Base-by-base conservation (phyloP, 2,888 invertebrate genomes). In the Chymomyza amoena region DNA sequence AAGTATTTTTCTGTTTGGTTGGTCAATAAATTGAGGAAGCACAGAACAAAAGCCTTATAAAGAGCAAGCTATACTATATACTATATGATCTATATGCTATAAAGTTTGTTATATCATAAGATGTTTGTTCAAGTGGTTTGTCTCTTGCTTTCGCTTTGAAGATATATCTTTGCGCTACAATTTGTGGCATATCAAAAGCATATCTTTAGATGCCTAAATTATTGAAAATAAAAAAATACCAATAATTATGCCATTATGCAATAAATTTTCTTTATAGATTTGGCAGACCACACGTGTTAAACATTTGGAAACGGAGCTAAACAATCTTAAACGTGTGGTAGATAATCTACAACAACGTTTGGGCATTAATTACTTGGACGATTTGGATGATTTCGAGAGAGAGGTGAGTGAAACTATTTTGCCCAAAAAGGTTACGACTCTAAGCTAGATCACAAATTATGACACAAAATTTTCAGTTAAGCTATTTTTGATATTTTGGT, bases 331-430 rank as follows among this genome's bases (percentile, higher is more conserved):
- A 45, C 79, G 78, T 36, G 81, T 90, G 50, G 80, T 92, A 60
- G 89, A 87, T 15, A 88, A 73, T 62, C 87, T 92, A 78, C 89
- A 90, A 63, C 82, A 88, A 67, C 89, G 90, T 25, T 72, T 92
- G 79, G 91, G 91, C 69, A 77, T 91, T 2, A 78, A 89, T 68
- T 89, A 91, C 76, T 79, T 92, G 72, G 91, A 92, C 54, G 91
- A 91, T 28, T 70, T 90, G n/a, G 86, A 77, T 39, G 90, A 91
- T 66, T 90, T 91, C 65, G 89, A 91, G 79, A 89, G 90, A 70
- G 89, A 89, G 87, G 92, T 91, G 80, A 89, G 71, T 57, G n/a
- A 50, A 45, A 45, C 39, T 13, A 10, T 13, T 2, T 2, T 13
- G 39, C 39, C 13, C 6, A 51, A 62, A 45, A 62, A 15, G n/a